These are phyloP conservation scores for Poecile atricapillus DNA, from an alignment of 2,113 vertebrate species.

Conservation along the genomic window DNA sequence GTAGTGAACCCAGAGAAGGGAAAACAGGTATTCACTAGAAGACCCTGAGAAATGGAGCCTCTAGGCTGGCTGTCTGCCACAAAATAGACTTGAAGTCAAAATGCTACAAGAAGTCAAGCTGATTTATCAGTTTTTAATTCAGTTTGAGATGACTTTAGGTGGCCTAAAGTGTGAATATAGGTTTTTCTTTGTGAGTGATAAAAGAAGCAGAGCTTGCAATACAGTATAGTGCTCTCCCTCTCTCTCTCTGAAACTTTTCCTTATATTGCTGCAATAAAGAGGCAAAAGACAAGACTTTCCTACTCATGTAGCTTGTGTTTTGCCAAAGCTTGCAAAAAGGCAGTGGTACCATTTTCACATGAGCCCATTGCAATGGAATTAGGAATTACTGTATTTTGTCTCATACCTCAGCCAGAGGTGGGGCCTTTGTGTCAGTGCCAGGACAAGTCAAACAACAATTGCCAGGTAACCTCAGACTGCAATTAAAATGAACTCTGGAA, in stretches of 20 bases:
- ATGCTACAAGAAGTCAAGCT: fast-evolving
- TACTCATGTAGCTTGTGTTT: background rate
- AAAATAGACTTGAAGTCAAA: background rate
- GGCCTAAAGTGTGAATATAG: background rate
- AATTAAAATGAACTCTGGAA: constrained; percentile 38
- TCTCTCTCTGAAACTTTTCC: background rate
- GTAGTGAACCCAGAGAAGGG: background rate
- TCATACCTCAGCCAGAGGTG: constrained; percentile 48
- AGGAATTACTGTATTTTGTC: background rate
- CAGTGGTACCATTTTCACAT: background rate
- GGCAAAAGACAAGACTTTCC: background rate
- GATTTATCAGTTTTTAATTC: background rate
- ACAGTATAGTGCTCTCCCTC: background rate
- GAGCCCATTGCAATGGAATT: background rate
- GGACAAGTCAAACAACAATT: constrained; percentile 44
- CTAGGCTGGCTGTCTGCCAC: background rate
- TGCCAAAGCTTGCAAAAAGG: background rate
- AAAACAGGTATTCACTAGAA: background rate
- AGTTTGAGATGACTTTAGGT: background rate
- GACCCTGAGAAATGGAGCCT: background rate
- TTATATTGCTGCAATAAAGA: background rate
- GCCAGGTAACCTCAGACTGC: constrained; percentile 55
- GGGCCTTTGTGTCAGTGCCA: constrained; percentile 35
- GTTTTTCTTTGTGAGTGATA: background rate
- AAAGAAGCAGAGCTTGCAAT: background rate